Evolutionary conservation across 2,797 vertebrate genomes (phyloP), one percentile per base, ranked within the genome.

Genomic region (Odontamblyopus rebecca): DNA sequence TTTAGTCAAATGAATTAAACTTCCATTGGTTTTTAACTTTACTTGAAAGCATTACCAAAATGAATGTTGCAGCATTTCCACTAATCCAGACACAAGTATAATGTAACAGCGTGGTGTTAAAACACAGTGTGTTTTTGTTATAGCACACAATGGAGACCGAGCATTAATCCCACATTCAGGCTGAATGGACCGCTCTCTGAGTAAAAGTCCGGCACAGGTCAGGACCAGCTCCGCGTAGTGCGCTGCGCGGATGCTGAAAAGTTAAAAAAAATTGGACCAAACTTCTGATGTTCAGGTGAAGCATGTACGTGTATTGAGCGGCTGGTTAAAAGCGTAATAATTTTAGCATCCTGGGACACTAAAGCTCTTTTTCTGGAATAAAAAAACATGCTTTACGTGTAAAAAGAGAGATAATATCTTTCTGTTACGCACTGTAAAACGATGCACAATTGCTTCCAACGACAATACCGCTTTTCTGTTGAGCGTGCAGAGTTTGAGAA

Each of bases 191-290:
- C 3, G 27, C 3, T 68, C 19, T 67, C 35, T 13, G 12, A 12
- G 30, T 3, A 13, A 23, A 65, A 77, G 67, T 68, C 5, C 23
- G 23, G 18, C 27, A 41, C 44, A 53, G 68, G 19, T 51, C 44
- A 53, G 67, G 19, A 51, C 19, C 19, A 67, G 68, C 57, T 30
- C 9, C 30, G 50, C 38, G 64, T 63, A 13, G 67, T n/a, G 75
- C 70, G 73, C 56, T n/a, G 74, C 70, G 73, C 56, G 74, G 83
- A 82, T 74, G 82, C 80, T 84, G 8, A 64, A 83, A 89, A 89
- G 83, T 92, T 91, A 23, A 5, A 32, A 78, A 50, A 80, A 77
- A 82, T 62, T 85, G 85, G 75, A 87, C 82, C 67, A 89, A 91
- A 90, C 82, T 91, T 91, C 86, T 80, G 68, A 44, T 69, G 76